A percentile compares a stretch with the other conserved stretches of the same genome.
These are phyloP conservation scores for Metellina segmentata DNA, from an alignment of 2,888 invertebrate genomes.

Conservation along the genomic window DNA sequence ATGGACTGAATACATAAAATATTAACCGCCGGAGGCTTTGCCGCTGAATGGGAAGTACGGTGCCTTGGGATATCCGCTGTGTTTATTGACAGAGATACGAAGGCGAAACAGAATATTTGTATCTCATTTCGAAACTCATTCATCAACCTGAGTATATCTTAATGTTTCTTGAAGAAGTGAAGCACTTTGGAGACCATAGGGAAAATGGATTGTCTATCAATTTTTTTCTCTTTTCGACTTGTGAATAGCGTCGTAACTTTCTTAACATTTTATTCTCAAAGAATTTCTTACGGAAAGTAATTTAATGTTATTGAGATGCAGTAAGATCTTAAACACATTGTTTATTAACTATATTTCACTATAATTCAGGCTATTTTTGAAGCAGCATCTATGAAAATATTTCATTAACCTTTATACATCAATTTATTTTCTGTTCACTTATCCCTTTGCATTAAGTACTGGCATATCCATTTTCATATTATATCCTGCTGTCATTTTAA, in stretches of 20 bases:
- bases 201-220: neutral
- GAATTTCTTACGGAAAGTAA: neutral
- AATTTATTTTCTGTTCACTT: too few relatives aligned
- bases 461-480: too few relatives aligned
- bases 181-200: constrained; percentile 1
- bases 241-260: neutral
- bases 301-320: neutral
- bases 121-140: constrained; percentile 34
- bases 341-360: too few relatives aligned
- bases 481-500: too few relatives aligned
- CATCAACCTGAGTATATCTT: constrained; percentile 14
- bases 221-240: neutral
- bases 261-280: neutral
- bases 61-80: neutral
- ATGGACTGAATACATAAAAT: constrained; percentile 67
- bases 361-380: too few relatives aligned
- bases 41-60: constrained; percentile 28
- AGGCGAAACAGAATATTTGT: constrained; percentile 11
- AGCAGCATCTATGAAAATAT: too few relatives aligned
- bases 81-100: neutral
- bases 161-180: constrained; percentile 18
- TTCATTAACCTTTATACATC: too few relatives aligned
- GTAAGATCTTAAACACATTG: too few relatives aligned
- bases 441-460: too few relatives aligned
- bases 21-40: constrained; percentile 18